Percentiles rank a stretch among this genome's conserved stretches.
Evolutionary conservation across 2,797 vertebrate species (phyloP).

Genomic region (Sciaenops ocellatus): DNA sequence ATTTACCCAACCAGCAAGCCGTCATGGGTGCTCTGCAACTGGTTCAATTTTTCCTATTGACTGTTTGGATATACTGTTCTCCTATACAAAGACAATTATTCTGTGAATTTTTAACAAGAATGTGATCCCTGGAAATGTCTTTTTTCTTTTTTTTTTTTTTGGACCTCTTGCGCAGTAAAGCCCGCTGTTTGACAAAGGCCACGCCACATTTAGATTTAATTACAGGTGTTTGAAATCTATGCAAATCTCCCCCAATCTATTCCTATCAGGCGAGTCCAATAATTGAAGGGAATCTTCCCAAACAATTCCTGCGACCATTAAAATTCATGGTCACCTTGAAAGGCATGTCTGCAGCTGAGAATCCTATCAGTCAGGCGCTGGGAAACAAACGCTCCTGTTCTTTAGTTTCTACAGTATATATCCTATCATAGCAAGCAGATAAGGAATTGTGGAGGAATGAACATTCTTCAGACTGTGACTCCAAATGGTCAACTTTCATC

Average conservation of each 20-base stretch:
- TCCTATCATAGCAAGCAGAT: slow-evolving; percentile 37
- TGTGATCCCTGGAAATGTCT: slow-evolving; percentile 75
- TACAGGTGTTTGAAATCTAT: slow-evolving; percentile 84
- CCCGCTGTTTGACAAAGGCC: slow-evolving; percentile 78
- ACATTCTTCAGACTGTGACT: slow-evolving; percentile 74
- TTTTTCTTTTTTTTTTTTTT: slow-evolving; percentile 26
- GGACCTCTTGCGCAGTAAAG: slow-evolving; percentile 46
- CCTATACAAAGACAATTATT: slow-evolving; percentile 89
- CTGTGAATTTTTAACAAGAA: slow-evolving; percentile 89
- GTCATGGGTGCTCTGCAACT: slow-evolving; percentile 87
- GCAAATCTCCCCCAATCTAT: slow-evolving; percentile 82
- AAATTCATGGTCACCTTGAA: slow-evolving; percentile 86
- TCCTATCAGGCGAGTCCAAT: slow-evolving; percentile 78
- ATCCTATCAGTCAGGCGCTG: slow-evolving; percentile 62
- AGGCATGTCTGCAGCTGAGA: slow-evolving; percentile 71
- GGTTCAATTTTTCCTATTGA: slow-evolving; percentile 89
- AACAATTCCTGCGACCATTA: slow-evolving; percentile 77
- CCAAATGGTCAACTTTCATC: slow-evolving; percentile 86
- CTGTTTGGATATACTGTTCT: slow-evolving; percentile 88
- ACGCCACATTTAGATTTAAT: slow-evolving; percentile 83
- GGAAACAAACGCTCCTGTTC: slow-evolving; percentile 77
- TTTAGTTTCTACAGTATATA: slow-evolving; percentile 40
- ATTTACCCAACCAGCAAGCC: slow-evolving; percentile 94
- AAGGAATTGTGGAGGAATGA: slow-evolving; percentile 76
- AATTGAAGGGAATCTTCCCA: slow-evolving; percentile 79